Conservation (phyloP, 2,888 invertebrate genomes). For the Arrhopalites spinosus region DNA sequence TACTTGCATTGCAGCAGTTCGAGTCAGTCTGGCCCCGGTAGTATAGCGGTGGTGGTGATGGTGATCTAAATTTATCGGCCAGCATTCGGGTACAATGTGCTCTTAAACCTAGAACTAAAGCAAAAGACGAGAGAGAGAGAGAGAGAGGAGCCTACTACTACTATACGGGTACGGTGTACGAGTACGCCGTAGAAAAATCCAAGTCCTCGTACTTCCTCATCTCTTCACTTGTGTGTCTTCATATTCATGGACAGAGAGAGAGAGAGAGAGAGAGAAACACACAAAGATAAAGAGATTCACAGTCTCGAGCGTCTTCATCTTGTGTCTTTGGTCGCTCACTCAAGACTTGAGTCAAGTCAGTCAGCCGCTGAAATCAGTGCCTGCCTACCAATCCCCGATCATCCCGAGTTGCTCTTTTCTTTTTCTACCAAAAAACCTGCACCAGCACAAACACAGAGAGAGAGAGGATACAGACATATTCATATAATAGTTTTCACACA, state of each 20-base stretch:
- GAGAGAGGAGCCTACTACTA: background rate
- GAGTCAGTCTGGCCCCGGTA: slow-evolving; percentile 24
- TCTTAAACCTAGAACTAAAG: slow-evolving; percentile 34
- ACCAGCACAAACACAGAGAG: background rate
- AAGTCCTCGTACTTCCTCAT: slow-evolving; percentile 3
- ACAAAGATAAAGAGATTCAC: background rate
- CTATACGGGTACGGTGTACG: background rate
- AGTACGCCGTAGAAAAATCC: background rate
- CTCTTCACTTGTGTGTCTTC: background rate
- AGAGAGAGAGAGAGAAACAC: slow-evolving; percentile 8
- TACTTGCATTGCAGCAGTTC: background rate
- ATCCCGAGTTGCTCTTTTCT: slow-evolving; percentile 4
- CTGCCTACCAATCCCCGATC: slow-evolving; percentile 22
- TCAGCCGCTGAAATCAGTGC: slow-evolving; percentile 25
- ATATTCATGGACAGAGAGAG: background rate
- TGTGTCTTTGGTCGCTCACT: background rate
- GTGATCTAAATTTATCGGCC: slow-evolving; percentile 53
- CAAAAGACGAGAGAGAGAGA: background rate
- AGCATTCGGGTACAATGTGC: slow-evolving; percentile 49
- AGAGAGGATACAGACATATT: background rate
- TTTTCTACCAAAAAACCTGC: background rate
- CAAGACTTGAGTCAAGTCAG: slow-evolving; percentile 2
- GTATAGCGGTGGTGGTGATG: slow-evolving; percentile 29
- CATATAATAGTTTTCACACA: background rate
- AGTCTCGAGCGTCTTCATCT: background rate